phyloP scores from a whole-genome alignment of 2,888 invertebrate genomes.

The Caenorhabditis sp. region DNA sequence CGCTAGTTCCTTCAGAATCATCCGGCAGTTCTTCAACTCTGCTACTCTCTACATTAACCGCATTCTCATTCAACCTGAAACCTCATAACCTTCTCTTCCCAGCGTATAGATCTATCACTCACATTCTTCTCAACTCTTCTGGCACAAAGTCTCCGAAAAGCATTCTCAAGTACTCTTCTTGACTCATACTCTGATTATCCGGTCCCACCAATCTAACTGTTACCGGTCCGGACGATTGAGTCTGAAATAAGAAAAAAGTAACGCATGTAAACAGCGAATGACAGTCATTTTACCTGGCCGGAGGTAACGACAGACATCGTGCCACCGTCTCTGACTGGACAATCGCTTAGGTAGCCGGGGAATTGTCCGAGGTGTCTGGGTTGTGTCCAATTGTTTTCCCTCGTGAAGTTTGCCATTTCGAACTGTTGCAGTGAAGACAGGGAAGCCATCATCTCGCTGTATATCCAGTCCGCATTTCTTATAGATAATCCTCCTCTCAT shows the following conservation, averaged over 20 bases:
- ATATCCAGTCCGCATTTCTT: slow-evolving; percentile 10
- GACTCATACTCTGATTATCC: neutral
- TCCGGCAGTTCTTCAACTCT: neutral
- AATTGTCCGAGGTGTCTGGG: neutral
- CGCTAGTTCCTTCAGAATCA: neutral
- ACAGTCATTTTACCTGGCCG: slow-evolving; percentile 1
- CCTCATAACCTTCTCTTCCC: neutral
- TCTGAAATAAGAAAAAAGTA: neutral
- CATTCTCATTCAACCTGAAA: neutral
- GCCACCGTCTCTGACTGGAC: slow-evolving; percentile 10
- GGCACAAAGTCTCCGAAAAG: slow-evolving; percentile 2
- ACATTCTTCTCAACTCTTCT: neutral
- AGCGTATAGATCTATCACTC: neutral
- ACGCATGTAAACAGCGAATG: neutral
- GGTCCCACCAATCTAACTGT: neutral
- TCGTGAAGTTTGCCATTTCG: slow-evolving; percentile 4
- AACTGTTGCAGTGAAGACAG: slow-evolving; percentile 13
- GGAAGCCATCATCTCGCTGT: slow-evolving; percentile 11
- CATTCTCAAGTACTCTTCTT: neutral
- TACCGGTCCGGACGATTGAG: neutral
- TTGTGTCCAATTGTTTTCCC: slow-evolving; percentile 7
- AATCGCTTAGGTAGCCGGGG: slow-evolving; percentile 12
- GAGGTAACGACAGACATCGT: neutral
- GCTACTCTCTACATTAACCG: neutral
- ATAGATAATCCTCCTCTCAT: slow-evolving; percentile 11